Conservation (phyloP, 1,140 invertebrate species). For the Adoxophyes honmai region DNA sequence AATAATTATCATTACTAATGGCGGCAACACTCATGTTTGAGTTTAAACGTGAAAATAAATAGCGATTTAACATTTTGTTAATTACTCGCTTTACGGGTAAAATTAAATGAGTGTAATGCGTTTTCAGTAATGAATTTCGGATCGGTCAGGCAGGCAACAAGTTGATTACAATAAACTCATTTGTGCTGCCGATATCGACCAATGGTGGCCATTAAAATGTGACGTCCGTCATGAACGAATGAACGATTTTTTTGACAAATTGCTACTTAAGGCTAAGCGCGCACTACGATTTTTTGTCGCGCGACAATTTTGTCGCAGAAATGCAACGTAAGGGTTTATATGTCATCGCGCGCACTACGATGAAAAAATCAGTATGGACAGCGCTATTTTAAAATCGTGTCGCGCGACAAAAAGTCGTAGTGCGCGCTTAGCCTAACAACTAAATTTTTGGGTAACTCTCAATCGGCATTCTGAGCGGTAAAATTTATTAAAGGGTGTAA, state of each 20-base stretch:
- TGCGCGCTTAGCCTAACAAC: no score
- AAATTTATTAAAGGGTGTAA: no score
- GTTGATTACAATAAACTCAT: conserved; percentile 62
- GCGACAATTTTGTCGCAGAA: no score
- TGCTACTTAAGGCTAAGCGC: no score
- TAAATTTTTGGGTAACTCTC: no score
- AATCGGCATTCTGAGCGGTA: no score
- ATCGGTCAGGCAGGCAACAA: conserved; percentile 36
- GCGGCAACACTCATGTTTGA: background rate
- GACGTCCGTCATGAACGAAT: conserved; percentile 21
- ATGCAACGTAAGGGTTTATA: no score
- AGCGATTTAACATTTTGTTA: conserved; percentile 5
- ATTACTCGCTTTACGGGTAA: conserved; percentile 25
- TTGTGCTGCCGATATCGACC: conserved; percentile 34
- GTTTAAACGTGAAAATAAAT: conserved; percentile 11
- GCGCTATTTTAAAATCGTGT: no score
- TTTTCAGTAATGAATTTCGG: conserved; percentile 32
- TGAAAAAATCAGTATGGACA: no score
- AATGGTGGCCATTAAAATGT: conserved; percentile 38
- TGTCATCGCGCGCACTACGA: no score
- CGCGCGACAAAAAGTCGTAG: no score
- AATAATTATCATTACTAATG: conserved; percentile 5
- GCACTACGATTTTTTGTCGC: no score
- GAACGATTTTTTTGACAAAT: conserved; percentile 18
- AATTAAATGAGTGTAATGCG: conserved; percentile 30